Evolutionary conservation across 2,888 invertebrate genomes (phyloP).

Genomic region (Drosophila eohydei): DNA sequence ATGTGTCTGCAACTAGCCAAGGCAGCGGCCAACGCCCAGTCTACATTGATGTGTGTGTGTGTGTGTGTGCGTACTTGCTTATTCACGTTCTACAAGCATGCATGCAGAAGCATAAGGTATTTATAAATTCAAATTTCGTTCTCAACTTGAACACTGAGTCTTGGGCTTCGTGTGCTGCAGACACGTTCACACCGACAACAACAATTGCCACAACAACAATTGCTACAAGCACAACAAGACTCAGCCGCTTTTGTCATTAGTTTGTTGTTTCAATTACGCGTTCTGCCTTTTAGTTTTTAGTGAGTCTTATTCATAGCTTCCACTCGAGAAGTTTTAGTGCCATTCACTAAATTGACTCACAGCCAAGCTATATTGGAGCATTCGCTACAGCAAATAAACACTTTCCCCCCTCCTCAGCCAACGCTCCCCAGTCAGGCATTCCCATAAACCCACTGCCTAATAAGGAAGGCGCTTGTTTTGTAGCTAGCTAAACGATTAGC

Average conservation of each 20-base stretch:
- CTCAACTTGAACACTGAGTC: constrained; percentile 22
- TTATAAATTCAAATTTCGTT: constrained; percentile 67
- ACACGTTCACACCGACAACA: constrained; percentile 46
- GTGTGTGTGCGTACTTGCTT: constrained; percentile 7
- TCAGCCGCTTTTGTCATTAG: constrained; percentile 49
- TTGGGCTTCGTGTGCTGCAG: constrained; percentile 39
- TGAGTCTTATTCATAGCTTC: constrained; percentile 11
- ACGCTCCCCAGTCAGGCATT: not conserved
- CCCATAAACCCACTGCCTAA: not conserved
- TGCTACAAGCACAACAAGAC: constrained; percentile 3
- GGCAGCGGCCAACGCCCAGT: constrained; percentile 51
- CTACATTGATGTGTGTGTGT: not conserved
- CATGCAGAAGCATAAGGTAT: constrained; percentile 44
- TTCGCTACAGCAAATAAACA: constrained; percentile 16
- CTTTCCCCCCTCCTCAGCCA: not conserved
- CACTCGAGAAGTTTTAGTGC: constrained; percentile 24
- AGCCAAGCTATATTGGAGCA: constrained; percentile 28
- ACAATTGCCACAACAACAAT: not conserved
- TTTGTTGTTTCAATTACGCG: constrained; percentile 50
- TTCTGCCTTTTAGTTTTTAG: constrained; percentile 13
- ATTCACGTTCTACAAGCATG: constrained; percentile 35
- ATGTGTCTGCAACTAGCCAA: constrained; percentile 29
- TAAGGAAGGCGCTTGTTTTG: constrained; percentile 4
- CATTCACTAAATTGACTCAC: constrained; percentile 49
- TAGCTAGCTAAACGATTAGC: constrained; percentile 2